Base-by-base conservation (phyloP, 53 echinoderm and acorn worm species). In the Henricia sp. region DNA sequence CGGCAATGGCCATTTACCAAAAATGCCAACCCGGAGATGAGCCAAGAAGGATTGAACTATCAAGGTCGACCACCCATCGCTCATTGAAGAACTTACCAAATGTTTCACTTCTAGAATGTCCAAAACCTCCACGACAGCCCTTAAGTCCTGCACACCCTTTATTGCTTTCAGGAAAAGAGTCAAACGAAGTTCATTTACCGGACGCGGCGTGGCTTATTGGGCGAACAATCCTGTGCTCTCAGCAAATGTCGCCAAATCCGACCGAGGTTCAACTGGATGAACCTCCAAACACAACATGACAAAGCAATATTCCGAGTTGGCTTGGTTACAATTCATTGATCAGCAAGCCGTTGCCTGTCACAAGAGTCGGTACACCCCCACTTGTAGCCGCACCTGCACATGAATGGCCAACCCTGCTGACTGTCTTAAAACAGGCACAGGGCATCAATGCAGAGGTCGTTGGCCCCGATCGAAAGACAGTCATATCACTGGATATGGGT, bases 1-100 rank as follows among this genome's bases (percentile, higher is more conserved):
- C 72, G 27, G 72, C 50, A 3, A n/a, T 74, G 36, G 55, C 75
- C 2, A 53, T 74, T 42, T 74, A 74, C 37, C 53, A 74, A 37
- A 74, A 55, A 33, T 37, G 75, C 5, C 6, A 32, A 24, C 33
- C 75, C 32, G 54, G 54, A 19, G 75, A 74, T 53, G 19, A 14
- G 30, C 30, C 51, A 6, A 24, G 27, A 2, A 50, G 25, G 8
- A 16, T 72, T 24, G 29, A 72, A 25, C 72, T 72, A 44, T 32
- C 72, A 72, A 32, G 26, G 30, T 2, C 44, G 48, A 50, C 42
- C 6, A 44, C 13, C 25, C 43, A 3, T 3, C 30, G 30, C 48
- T 32, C 72, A 11, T 24, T 40, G 24, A 72, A 72, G 30, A 3
- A 72, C 3, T 12, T 8, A 72, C 26, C 27, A 50, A 72, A 20